phyloP scores from a whole-genome alignment of 2,888 invertebrate species.

The Zootermopsis nevadensis region DNA sequence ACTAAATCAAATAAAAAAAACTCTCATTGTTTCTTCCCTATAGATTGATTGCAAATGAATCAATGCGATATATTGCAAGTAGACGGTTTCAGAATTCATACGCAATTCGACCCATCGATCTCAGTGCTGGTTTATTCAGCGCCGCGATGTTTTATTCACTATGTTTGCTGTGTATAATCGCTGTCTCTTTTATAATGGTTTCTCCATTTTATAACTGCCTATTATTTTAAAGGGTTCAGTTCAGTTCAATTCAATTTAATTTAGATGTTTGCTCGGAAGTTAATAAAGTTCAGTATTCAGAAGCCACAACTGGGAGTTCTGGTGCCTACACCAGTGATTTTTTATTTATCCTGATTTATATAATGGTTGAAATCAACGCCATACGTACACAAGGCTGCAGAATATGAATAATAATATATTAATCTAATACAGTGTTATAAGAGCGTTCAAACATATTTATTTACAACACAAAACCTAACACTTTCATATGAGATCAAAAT shows the following conservation, averaged over 20 bases:
- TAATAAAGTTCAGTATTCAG: neutral
- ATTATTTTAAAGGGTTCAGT: neutral
- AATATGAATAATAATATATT: too few relatives aligned
- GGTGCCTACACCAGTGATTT: too few relatives aligned
- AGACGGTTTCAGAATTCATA: neutral
- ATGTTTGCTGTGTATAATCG: neutral
- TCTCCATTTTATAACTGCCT: neutral
- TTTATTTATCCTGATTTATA: too few relatives aligned
- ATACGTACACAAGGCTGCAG: too few relatives aligned
- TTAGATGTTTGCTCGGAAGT: slow-evolving; percentile 11
- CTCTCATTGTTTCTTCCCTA: slow-evolving; percentile 27
- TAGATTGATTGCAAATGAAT: slow-evolving; percentile 28
- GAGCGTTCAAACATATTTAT: too few relatives aligned
- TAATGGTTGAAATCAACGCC: too few relatives aligned
- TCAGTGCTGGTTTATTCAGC: slow-evolving; percentile 12
- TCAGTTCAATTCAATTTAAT: slow-evolving; percentile 23
- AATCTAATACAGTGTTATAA: too few relatives aligned
- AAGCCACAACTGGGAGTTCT: too few relatives aligned
- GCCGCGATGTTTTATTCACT: slow-evolving; percentile 19
- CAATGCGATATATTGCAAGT: slow-evolving; percentile 5
- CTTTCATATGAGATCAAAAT: too few relatives aligned
- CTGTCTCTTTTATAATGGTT: slow-evolving; percentile 13
- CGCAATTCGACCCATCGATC: neutral
- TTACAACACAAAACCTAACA: too few relatives aligned
- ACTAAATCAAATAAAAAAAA: slow-evolving; percentile 25